phyloP scores from a whole-genome alignment of 1,140 invertebrate species.

The Halyomorpha halys region DNA sequence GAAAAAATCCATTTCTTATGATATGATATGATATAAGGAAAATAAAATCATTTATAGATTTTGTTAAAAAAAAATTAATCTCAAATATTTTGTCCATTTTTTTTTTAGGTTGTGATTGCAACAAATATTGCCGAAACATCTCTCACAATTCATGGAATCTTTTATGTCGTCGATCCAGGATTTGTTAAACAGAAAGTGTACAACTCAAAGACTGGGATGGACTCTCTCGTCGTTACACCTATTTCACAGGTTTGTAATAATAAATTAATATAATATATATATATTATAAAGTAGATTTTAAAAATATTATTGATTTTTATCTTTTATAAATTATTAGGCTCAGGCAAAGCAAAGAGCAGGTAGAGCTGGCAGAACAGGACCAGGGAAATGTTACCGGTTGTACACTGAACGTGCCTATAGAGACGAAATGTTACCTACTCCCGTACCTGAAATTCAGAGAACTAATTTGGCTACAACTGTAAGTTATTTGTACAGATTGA shows the following conservation, averaged over 20 bases:
- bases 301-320: not conserved
- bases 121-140: conserved; percentile 99
- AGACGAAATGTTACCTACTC: conserved; percentile 97
- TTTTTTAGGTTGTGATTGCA: conserved; percentile 78
- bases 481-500: conserved; percentile 12
- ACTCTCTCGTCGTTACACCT: conserved; percentile 95
- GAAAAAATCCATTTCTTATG: too few species aligned
- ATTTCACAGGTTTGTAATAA: conserved; percentile 70
- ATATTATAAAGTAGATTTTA: not conserved
- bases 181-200: conserved; percentile 99
- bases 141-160: conserved; percentile 97
- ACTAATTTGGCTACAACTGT: conserved; percentile 95
- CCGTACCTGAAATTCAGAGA: conserved; percentile 98
- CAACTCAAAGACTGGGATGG: conserved; percentile 99
- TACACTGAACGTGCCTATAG: conserved; percentile 97
- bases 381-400: conserved; percentile 94
- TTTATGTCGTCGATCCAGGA: conserved; percentile 98
- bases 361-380: conserved; percentile 90
- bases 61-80: too few species aligned
- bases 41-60: too few species aligned
- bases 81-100: conserved; percentile 7
- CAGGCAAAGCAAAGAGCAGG: conserved; percentile 96
- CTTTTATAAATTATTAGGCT: conserved; percentile 45
- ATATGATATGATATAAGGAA: too few species aligned
- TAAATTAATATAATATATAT: too few species aligned